A percentile compares a stretch with the other conserved stretches of the same genome.
These are phyloP conservation scores for Chaetodon trifascialis DNA, from an alignment of 2,113 vertebrate genomes.

Conservation along the genomic window DNA sequence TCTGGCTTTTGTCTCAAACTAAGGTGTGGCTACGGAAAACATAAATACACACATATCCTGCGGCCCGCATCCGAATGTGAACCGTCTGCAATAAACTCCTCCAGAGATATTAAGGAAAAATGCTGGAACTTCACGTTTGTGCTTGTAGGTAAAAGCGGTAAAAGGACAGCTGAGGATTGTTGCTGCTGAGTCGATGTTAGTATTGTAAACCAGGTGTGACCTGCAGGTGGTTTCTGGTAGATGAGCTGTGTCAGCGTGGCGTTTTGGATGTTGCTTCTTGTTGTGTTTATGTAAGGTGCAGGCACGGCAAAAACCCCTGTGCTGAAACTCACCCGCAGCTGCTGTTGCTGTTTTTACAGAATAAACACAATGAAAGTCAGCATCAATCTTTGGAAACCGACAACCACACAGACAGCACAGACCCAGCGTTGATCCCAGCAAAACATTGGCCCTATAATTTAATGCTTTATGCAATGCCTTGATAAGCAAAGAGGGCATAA, in stretches of 20 bases:
- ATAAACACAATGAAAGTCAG: conserved; percentile 54
- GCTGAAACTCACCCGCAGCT: conserved; percentile 38
- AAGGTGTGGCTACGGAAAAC: too few species aligned
- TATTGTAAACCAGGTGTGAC: too few species aligned
- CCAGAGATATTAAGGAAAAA: too few species aligned
- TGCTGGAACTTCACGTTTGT: too few species aligned
- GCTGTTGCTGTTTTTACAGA: conserved; percentile 45
- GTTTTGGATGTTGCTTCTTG: conserved; percentile 6
- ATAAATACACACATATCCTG: too few species aligned
- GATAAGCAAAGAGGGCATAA: conserved; percentile 39
- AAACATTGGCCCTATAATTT: conserved; percentile 57
- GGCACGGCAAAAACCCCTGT: conserved; percentile 33
- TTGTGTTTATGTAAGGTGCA: conserved; percentile 32
- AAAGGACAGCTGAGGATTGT: too few species aligned
- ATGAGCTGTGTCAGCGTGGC: background rate
- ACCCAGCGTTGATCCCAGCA: conserved; percentile 41
- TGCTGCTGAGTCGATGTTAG: too few species aligned
- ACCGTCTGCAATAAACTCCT: too few species aligned
- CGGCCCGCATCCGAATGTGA: too few species aligned
- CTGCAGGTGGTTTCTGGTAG: background rate
- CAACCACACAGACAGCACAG: conserved; percentile 42
- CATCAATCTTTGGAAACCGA: conserved; percentile 58
- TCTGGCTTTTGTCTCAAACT: too few species aligned
- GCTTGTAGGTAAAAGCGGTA: too few species aligned
- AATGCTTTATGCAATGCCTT: conserved; percentile 23